These are phyloP conservation scores for Carposina sasakii DNA, from an alignment of 1,140 invertebrate species.

Conservation along the genomic window DNA sequence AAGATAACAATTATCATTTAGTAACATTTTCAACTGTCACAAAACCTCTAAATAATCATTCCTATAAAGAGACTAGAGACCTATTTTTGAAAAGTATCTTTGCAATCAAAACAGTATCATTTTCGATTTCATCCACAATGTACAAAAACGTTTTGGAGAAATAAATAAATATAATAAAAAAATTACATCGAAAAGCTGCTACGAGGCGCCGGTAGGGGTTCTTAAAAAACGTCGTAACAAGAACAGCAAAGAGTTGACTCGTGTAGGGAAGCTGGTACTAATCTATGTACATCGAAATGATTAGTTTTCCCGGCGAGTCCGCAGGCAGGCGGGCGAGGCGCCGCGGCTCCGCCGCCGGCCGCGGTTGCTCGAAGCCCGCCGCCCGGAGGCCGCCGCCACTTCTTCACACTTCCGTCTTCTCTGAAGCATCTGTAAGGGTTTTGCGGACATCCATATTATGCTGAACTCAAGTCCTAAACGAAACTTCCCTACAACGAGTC, in stretches of 20 bases:
- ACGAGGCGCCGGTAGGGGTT: constrained; percentile 34
- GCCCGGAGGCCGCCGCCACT: constrained; percentile 13
- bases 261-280: constrained; percentile 50
- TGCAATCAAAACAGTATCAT: too few species aligned
- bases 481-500: constrained; percentile 65
- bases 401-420: constrained; percentile 54
- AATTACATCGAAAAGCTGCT: constrained; percentile 38
- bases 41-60: too few species aligned
- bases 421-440: constrained; percentile 69
- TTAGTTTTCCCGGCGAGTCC: constrained; percentile 26
- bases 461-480: constrained; percentile 63
- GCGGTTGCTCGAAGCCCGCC: constrained; percentile 18
- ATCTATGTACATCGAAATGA: constrained; percentile 25
- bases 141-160: not conserved
- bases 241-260: constrained; percentile 50
- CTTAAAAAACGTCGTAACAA: not conserved
- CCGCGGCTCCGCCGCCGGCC: constrained; percentile 19
- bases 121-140: too few species aligned
- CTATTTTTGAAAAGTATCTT: too few species aligned
- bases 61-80: too few species aligned
- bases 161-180: constrained; percentile 16
- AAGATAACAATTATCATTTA: constrained; percentile 47
- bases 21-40: constrained; percentile 24
- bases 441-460: constrained; percentile 71
- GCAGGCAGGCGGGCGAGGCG: constrained; percentile 19